Evolutionary conservation across 2,888 invertebrate species (phyloP).

Genomic region (Oxystoma pomonae): DNA sequence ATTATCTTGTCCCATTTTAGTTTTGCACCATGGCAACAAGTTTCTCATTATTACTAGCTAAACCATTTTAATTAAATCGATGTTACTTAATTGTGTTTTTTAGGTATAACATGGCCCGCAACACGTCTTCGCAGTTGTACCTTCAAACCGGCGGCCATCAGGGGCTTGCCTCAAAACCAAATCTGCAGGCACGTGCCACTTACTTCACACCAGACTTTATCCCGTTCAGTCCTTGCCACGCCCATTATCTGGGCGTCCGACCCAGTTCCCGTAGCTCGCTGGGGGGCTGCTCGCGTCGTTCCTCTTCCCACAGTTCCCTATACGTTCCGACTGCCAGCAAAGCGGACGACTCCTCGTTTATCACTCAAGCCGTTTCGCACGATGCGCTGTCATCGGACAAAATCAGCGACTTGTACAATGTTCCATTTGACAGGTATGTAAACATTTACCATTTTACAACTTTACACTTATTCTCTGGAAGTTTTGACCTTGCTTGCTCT

Average conservation of each 20-base stretch:
- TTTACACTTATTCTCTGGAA: too few relatives aligned
- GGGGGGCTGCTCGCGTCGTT: conserved; percentile 71
- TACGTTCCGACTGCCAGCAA: conserved; percentile 66
- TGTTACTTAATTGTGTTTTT: neutral
- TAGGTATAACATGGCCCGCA: neutral
- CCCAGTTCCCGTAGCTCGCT: conserved; percentile 75
- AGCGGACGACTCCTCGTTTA: conserved; percentile 80
- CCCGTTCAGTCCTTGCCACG: conserved; percentile 58
- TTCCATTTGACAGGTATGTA: conserved; percentile 83
- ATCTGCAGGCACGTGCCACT: neutral
- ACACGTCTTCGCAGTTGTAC: neutral
- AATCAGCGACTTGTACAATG: conserved; percentile 82
- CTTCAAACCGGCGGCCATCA: neutral
- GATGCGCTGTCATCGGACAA: conserved; percentile 74
- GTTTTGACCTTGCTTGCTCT: too few relatives aligned
- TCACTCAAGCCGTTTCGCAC: conserved; percentile 85
- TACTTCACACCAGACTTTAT: conserved; percentile 57
- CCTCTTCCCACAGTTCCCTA: conserved; percentile 81
- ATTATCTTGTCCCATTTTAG: too few relatives aligned
- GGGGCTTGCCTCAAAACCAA: neutral
- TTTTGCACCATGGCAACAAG: too few relatives aligned
- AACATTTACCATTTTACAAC: too few relatives aligned
- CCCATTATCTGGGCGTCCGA: conserved; percentile 39
- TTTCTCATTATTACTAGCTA: too few relatives aligned
- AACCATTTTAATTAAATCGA: too few relatives aligned